Percentiles rank a stretch among this genome's conserved stretches.
Evolutionary conservation across 2,113 vertebrate genomes (phyloP).

Genomic region (Gobius niger): DNA sequence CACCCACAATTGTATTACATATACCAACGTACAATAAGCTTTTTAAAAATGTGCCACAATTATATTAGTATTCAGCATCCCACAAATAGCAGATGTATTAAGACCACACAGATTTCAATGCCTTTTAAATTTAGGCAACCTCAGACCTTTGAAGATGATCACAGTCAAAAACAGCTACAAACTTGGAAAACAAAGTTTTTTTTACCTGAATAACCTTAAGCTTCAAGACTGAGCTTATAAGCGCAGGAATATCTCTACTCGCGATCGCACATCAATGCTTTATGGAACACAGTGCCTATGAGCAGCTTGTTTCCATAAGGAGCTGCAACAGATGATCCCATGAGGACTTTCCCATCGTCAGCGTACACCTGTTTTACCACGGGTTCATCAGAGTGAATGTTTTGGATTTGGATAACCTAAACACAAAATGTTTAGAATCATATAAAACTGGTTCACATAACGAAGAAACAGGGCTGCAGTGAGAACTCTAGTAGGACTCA

Average conservation of each 20-base stretch:
- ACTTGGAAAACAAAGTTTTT: neutral
- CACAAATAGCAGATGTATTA: too few species aligned
- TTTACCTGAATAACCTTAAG: neutral
- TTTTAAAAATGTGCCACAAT: too few species aligned
- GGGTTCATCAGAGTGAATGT: slow-evolving; percentile 84
- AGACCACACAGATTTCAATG: neutral
- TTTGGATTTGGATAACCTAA: slow-evolving; percentile 84
- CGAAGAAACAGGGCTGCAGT: neutral
- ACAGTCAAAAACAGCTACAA: neutral
- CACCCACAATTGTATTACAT: too few species aligned
- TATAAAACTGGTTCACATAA: neutral
- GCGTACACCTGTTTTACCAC: slow-evolving; percentile 82
- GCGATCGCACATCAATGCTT: slow-evolving; percentile 85
- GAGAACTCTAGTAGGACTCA: slow-evolving; percentile 41
- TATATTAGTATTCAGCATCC: too few species aligned
- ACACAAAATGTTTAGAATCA: neutral
- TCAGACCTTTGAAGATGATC: neutral
- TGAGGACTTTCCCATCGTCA: slow-evolving; percentile 83
- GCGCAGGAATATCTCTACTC: slow-evolving; percentile 36
- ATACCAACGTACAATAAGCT: too few species aligned
- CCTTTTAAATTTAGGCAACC: too few species aligned
- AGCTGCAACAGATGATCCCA: slow-evolving; percentile 83
- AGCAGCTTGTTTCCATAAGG: slow-evolving; percentile 80
- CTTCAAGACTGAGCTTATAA: neutral
- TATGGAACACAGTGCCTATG: slow-evolving; percentile 88